phyloP scores from a whole-genome alignment of 2,797 vertebrate genomes.

The Varecia variegata region DNA sequence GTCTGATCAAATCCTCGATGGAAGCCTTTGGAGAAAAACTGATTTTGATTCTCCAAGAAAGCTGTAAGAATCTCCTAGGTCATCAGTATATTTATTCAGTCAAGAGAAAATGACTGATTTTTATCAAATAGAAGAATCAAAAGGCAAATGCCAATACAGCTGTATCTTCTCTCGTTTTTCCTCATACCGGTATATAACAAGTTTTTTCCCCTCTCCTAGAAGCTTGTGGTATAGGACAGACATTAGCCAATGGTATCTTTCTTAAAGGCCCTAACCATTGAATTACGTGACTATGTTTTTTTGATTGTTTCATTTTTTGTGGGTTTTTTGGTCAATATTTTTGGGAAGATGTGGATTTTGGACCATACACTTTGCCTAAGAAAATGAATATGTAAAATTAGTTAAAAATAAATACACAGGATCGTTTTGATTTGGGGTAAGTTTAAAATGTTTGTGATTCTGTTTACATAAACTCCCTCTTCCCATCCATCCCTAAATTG shows the following conservation, averaged over 20 bases:
- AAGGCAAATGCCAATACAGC: not conserved
- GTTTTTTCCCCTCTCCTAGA: not conserved
- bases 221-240: not conserved
- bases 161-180: not conserved
- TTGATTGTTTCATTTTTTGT: no score
- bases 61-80: not conserved
- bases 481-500: not conserved
- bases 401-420: not conserved
- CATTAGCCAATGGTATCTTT: not conserved
- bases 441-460: not conserved
- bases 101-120: not conserved
- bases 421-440: not conserved
- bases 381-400: slow-evolving; percentile 1
- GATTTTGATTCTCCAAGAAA: slow-evolving; percentile 10
- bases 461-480: not conserved
- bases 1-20: not conserved
- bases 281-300: not conserved
- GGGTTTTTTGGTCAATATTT: not conserved
- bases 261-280: not conserved
- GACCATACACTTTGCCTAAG: not conserved
- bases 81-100: not conserved
- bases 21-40: not conserved
- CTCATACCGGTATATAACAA: not conserved
- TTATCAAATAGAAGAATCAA: not conserved
- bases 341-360: not conserved